Evolutionary conservation across 2,888 invertebrate genomes (phyloP).

Genomic region (Diloba caeruleocephala): DNA sequence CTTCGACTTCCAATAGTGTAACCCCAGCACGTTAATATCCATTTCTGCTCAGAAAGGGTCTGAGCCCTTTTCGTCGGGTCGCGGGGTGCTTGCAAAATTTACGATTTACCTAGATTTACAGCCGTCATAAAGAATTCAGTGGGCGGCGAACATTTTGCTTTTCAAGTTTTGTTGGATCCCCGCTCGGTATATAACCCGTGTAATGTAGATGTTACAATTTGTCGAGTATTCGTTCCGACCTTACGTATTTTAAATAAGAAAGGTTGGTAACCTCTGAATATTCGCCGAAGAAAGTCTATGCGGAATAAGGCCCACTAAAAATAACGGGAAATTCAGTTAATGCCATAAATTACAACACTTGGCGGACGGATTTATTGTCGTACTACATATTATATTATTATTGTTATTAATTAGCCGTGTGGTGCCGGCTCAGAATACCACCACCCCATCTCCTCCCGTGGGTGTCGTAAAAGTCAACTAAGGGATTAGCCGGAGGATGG

Average conservation of each 20-base stretch:
- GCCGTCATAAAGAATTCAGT: conserved; percentile 83
- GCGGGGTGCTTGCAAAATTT: conserved; percentile 75
- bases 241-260: conserved; percentile 24
- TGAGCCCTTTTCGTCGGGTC: conserved; percentile 68
- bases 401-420: too few relatives aligned
- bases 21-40: conserved; percentile 63
- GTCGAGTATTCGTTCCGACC: conserved; percentile 24
- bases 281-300: too few relatives aligned
- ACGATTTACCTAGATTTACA: conserved; percentile 82
- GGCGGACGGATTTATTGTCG: too few relatives aligned
- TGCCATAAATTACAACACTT: too few relatives aligned
- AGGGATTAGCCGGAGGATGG: too few relatives aligned
- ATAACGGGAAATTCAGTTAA: too few relatives aligned
- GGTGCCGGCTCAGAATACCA: too few relatives aligned
- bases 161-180: conserved; percentile 59
- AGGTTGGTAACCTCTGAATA: not conserved
- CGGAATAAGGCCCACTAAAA: too few relatives aligned
- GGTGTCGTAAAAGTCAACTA: too few relatives aligned
- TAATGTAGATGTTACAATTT: conserved; percentile 45
- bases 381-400: too few relatives aligned
- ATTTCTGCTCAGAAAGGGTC: conserved; percentile 69
- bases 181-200: conserved; percentile 19
- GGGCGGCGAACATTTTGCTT: conserved; percentile 60
- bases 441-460: too few relatives aligned
- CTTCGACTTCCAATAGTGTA: conserved; percentile 38